These are phyloP conservation scores for Zosterops pallidus DNA, from an alignment of 2,113 vertebrate species.

Conservation along the genomic window DNA sequence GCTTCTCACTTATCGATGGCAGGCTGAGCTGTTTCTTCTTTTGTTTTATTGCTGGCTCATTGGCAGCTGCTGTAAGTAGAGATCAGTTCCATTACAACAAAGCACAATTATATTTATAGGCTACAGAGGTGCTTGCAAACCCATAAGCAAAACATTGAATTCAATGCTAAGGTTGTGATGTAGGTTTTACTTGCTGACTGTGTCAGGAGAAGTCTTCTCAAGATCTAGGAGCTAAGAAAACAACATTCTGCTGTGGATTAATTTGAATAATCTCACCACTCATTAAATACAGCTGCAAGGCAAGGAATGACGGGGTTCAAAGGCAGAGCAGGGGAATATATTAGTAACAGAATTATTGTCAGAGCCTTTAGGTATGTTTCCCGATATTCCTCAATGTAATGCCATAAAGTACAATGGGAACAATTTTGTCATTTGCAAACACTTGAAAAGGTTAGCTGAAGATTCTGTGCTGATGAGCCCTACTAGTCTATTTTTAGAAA, in stretches of 20 bases:
- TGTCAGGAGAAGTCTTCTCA: slow-evolving; percentile 47
- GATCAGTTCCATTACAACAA: slow-evolving; percentile 15
- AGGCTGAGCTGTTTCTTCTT: slow-evolving; percentile 55
- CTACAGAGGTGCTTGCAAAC: slow-evolving; percentile 29
- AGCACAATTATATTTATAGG: slow-evolving; percentile 52
- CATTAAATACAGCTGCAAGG: slow-evolving; percentile 82
- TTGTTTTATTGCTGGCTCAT: slow-evolving; percentile 57
- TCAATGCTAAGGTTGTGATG: not conserved
- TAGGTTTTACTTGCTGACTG: slow-evolving; percentile 36
- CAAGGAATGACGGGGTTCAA: slow-evolving; percentile 75
- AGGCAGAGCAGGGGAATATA: slow-evolving; percentile 76
- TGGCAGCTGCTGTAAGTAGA: slow-evolving; percentile 53
- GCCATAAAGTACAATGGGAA: slow-evolving; percentile 70
- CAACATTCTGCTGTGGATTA: slow-evolving; percentile 62
- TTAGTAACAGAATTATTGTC: slow-evolving; percentile 75
- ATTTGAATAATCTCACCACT: slow-evolving; percentile 82
- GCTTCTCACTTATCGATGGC: slow-evolving; percentile 44
- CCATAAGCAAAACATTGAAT: slow-evolving; percentile 26
- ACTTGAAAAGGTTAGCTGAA: slow-evolving; percentile 48
- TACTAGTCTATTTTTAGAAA: slow-evolving; percentile 48
- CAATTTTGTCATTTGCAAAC: slow-evolving; percentile 58
- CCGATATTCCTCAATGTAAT: slow-evolving; percentile 52
- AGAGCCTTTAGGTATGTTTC: slow-evolving; percentile 69
- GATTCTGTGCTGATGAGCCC: slow-evolving; percentile 33
- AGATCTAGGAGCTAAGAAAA: slow-evolving; percentile 58